Evolutionary conservation across 2,888 invertebrate genomes (phyloP), one percentile per base, ranked within the genome.

Genomic region (Corbicula japonica): DNA sequence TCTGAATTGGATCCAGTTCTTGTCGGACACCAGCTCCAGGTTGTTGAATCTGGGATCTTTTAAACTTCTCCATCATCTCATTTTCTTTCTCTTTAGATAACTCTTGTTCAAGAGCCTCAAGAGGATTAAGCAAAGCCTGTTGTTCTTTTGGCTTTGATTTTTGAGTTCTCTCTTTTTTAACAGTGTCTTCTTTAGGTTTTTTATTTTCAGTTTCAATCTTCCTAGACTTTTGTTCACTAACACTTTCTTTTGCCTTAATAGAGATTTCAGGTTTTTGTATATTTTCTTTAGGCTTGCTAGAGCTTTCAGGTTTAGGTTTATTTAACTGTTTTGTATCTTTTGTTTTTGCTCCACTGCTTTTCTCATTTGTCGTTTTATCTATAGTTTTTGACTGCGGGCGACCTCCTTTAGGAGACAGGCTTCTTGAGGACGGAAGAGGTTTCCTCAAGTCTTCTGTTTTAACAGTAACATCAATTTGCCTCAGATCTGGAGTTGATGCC

Each of bases 1-100:
- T 66, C 52, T 83, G 80, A 44, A 83, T 78, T 21, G 80, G 83
- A 52, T 83, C 83, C 12, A 83, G 32, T 26, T 80, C 80, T 63
- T 28, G 38, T 50, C 69, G 48, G 5, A 72, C 70, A 8, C 75
- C 73, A 6, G 34, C 30, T 50, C n/a, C 26, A n/a, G 46, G 28
- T 15, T 28, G 32, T 46, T 69, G 56, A 62, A 41, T n/a, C 32
- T 44, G 61, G 21, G 48, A 28, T 46, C 35, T 44, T 15, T 38
- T 46, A 50, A 44, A 56, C 28, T 50, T 70, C 41, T 61, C 50
- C 28, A 35, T 56, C 56, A 62, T 73, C 35, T 76, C 83, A 50
- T 38, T 41, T 60, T 76, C 76, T 38, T 80, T 66, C 35, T 80
- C 73, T 56, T 58, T 56, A 34, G 73, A 32, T 34, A 83, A 54